Evolutionary conservation across 2,797 vertebrate species (phyloP), one percentile per base, ranked within the genome.

Genomic region (Argya squamiceps): DNA sequence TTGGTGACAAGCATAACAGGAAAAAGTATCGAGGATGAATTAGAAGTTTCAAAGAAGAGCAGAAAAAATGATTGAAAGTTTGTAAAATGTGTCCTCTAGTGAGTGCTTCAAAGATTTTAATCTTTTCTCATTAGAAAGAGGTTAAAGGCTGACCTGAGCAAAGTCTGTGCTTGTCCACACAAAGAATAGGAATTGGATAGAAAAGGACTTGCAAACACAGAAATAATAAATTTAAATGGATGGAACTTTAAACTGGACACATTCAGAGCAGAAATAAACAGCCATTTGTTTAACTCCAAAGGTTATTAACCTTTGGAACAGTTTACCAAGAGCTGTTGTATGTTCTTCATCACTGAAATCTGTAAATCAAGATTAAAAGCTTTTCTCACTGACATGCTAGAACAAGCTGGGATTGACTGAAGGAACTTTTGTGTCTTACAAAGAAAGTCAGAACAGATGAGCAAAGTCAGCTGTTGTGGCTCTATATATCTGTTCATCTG

Each of bases 201-300:
- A 88, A 84, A 91, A 83, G 27, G 29, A 67, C 67, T 84, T 84
- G 70, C 70, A 95, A 96, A 94, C 77, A 90, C 15, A 75, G 56
- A 74, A 95, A 93, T 90, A 94, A 78, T 81, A 84, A 75, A 79
- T 93, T 91, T 89, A 93, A 96, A 94, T 60, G 56, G 70, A 81
- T 87, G 80, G 84, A 93, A 96, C 90, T 96, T 96, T 88, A 96
- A 96, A 84, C 88, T 90, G 67, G 83, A 92, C 44, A 81, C 49
- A 90, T 92, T 94, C 70, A 77, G 67, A 70, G 74, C 27, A 94
- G 86, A 96, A 97, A 93, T 73, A 95, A 96, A 87, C 78, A 97
- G 36, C 43, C 89, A 79, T 92, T 89, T 96, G 88, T 95, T 95
- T 95, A 93, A 92, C 67, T 93, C 83, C 95, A 95, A 94, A 97